Conservation (phyloP, 2,113 vertebrate species). For the Laterallus jamaicensis region DNA sequence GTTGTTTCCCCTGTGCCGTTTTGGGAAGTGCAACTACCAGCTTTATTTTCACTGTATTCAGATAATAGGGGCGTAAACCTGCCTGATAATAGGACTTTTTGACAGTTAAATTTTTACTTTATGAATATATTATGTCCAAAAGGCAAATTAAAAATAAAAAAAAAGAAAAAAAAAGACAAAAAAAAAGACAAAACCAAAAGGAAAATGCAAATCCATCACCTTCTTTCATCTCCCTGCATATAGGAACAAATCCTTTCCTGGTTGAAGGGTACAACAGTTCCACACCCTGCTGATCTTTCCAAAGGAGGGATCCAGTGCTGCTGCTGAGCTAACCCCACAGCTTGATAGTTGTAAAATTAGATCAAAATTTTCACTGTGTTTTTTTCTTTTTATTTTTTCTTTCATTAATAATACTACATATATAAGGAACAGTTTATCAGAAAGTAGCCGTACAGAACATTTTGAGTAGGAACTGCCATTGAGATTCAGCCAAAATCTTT, state of each 20-base stretch:
- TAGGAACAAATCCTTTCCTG: background rate
- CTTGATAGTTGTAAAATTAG: background rate
- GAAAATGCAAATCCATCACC: background rate
- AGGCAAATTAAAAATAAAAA: background rate
- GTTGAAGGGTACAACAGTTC: background rate
- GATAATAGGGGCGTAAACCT: background rate
- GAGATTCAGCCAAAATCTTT: background rate
- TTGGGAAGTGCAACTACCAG: background rate
- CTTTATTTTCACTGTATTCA: background rate
- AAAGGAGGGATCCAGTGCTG: background rate
- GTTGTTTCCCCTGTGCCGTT: background rate
- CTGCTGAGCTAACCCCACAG: background rate
- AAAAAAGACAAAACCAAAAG: background rate
- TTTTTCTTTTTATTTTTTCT: background rate
- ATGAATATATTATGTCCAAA: background rate
- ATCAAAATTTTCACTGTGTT: background rate
- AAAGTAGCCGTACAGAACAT: background rate
- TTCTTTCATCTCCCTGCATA: background rate
- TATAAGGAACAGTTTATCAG: background rate
- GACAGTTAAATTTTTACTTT: background rate
- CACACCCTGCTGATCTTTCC: background rate
- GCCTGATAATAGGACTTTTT: background rate
- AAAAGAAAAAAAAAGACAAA: too few relatives aligned
- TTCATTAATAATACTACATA: background rate
- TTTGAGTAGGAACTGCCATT: background rate